A percentile compares a stretch with the other conserved stretches of the same genome.
Conservation (phyloP, 2,113 vertebrate species). For the Centropus bengalensis region DNA sequence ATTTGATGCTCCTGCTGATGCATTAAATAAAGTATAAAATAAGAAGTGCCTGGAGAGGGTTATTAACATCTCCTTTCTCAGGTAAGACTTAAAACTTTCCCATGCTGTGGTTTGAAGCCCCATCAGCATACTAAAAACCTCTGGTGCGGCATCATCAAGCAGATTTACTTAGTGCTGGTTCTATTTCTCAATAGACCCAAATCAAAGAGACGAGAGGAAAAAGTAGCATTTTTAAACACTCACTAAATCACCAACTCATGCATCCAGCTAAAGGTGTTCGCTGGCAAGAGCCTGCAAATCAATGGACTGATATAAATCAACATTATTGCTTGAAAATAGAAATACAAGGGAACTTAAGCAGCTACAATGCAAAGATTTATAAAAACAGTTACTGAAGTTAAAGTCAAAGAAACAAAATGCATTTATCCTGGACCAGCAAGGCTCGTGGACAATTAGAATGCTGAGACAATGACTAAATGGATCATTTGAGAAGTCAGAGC, state of each 20-base stretch:
- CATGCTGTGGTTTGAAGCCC: not conserved
- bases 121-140: not conserved
- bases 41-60: not conserved
- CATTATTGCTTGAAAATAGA: not conserved
- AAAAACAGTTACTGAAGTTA: not conserved
- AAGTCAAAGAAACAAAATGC: not conserved
- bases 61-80: not conserved
- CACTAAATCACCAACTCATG: not conserved
- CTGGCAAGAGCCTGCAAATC: not conserved
- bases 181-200: not conserved
- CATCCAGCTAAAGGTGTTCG: not conserved
- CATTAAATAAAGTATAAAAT: not conserved
- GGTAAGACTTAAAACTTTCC: not conserved
- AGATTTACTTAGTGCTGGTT: not conserved
- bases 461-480: not conserved
- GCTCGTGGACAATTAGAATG: not conserved
- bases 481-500: not conserved
- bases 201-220: not conserved
- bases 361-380: not conserved
- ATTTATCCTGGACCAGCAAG: not conserved
- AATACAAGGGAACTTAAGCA: not conserved
- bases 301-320: not conserved
- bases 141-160: not conserved
- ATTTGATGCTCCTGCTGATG: not conserved
- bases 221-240: not conserved